phyloP scores from a whole-genome alignment of 2,888 invertebrate species.

The Drosophila phalerata region DNA sequence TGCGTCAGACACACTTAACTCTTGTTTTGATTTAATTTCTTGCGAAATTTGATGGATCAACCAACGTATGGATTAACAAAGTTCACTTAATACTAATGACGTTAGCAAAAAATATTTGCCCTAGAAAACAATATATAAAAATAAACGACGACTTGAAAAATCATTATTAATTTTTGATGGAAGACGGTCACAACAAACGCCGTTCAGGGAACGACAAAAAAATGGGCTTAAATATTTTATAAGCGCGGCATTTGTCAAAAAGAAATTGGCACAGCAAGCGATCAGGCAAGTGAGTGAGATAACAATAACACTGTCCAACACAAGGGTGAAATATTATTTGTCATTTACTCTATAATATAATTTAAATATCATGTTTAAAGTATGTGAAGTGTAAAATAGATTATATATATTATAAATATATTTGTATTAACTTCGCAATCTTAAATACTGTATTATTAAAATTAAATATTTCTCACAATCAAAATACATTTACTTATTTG shows the following conservation, averaged over 20 bases:
- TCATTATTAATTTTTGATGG: slow-evolving; percentile 59
- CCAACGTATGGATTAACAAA: slow-evolving; percentile 33
- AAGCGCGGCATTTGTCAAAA: slow-evolving; percentile 49
- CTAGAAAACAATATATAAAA: slow-evolving; percentile 21
- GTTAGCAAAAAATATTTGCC: slow-evolving; percentile 28
- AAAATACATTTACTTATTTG: no score
- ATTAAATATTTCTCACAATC: no score
- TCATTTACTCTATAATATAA: no score
- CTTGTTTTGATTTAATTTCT: slow-evolving; percentile 3
- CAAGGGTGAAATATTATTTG: neutral
- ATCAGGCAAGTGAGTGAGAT: slow-evolving; percentile 28
- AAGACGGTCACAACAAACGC: slow-evolving; percentile 12
- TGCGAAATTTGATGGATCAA: slow-evolving; percentile 38
- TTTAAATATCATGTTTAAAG: no score
- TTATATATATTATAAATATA: no score
- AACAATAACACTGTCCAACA: slow-evolving; percentile 28
- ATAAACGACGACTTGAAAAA: slow-evolving; percentile 15
- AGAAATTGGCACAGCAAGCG: slow-evolving; percentile 54
- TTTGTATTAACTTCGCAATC: no score
- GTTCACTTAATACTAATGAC: slow-evolving; percentile 53
- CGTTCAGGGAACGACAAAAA: slow-evolving; percentile 31
- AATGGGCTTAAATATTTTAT: slow-evolving; percentile 61
- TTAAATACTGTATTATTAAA: no score
- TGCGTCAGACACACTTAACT: slow-evolving; percentile 16
- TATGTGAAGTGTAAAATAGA: no score